Evolutionary conservation across 2,113 vertebrate genomes (phyloP), one percentile per base, ranked within the genome.

Genomic region (Arenaria interpres): DNA sequence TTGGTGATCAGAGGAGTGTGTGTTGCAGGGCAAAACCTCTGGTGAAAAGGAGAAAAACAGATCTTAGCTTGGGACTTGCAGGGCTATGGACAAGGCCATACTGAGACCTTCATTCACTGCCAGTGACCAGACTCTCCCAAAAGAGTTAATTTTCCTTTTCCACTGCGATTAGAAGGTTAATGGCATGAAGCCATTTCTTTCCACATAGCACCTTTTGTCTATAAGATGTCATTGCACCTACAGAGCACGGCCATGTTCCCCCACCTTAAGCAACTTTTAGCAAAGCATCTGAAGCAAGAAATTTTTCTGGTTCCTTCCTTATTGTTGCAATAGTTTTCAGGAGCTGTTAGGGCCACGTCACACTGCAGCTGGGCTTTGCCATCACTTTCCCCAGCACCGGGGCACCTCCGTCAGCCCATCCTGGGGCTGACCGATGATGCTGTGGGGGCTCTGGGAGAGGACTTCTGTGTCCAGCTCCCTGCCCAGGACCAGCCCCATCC

Each of bases 1-100:
- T 3, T 62, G 85, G 60, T 63, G 85, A 20, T 33, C 69, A 59
- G 56, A 57, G n/a, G 6, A 20, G 22, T 32, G 27, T 1, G 3
- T 73, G 53, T 16, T 69, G 63, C 73, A 80, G 67, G 57, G 14
- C 56, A 63, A 53, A 75, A 28, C 11, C 51, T 62, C 64, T 21
- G 45, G 21, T 43, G 27, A 60, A 77, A 12, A 9, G 10, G 12
- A 15, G 16, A 85, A 22, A 27, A 53, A 15, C 30, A 71, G 73
- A 30, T 1, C 4, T 51, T 50, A 56, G 57, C 33, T 83, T 2
- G 2, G 13, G 7, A 45, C 33, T 39, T 54, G 54, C 51, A 48
- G 63, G 14, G 56, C 68, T 46, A 15, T 19, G 63, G 33, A 7
- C 33, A 66, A 0, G 0, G 30, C 43, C 0, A 0, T n/a, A 54